phyloP scores from a whole-genome alignment of 2,888 invertebrate species.

The Acanthosepion lycidas region DNA sequence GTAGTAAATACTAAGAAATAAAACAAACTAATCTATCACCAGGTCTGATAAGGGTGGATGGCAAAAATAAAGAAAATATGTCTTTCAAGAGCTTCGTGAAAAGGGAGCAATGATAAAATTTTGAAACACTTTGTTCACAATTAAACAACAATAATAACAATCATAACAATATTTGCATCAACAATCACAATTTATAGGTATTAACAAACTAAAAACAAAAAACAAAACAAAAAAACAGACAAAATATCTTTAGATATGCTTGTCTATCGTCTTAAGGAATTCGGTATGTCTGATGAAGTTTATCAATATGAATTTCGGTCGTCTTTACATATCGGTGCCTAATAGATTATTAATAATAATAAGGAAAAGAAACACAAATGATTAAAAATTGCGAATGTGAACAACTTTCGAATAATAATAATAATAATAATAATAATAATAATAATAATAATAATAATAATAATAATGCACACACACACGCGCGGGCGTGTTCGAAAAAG shows the following conservation, averaged over 20 bases:
- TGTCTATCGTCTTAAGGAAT: background rate
- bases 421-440: constrained; percentile 23
- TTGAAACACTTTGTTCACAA: background rate
- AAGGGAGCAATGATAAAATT: too few relatives aligned
- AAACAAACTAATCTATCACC: background rate
- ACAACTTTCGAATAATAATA: background rate
- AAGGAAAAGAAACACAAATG: background rate
- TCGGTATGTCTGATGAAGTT: background rate
- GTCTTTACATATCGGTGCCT: background rate
- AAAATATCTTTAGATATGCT: background rate
- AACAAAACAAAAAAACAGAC: background rate
- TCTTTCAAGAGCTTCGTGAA: background rate
- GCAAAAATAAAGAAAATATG: background rate
- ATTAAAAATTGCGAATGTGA: too few relatives aligned
- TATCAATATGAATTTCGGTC: background rate
- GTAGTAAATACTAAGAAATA: background rate
- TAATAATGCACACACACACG: background rate
- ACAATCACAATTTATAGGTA: background rate
- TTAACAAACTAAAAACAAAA: background rate
- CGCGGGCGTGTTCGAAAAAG: background rate
- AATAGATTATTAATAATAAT: background rate
- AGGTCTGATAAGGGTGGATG: background rate
- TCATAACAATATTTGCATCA: background rate
- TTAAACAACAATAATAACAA: background rate
- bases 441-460: background rate